Percentiles rank a stretch among this genome's conserved stretches.
These are phyloP conservation scores for Embidobia sp. DNA, from an alignment of 2,888 invertebrate species.

Conservation along the genomic window DNA sequence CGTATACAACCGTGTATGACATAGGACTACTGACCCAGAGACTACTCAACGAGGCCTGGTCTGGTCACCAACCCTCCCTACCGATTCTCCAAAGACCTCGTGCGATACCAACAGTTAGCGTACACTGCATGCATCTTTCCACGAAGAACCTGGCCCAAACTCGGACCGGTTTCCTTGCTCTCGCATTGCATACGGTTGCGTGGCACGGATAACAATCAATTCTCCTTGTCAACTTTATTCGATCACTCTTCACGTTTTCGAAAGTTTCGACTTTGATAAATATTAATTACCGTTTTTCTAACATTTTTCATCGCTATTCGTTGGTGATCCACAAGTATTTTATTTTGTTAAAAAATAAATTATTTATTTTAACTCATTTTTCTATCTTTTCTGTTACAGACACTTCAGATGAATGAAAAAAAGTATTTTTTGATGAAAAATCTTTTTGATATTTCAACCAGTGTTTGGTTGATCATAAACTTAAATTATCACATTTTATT, in stretches of 20 bases:
- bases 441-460: too few relatives aligned
- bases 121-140: conserved; percentile 47
- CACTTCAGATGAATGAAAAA: too few relatives aligned
- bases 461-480: too few relatives aligned
- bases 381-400: too few relatives aligned
- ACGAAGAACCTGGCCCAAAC: conserved; percentile 56
- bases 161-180: conserved; percentile 61
- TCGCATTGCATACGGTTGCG: conserved; percentile 51
- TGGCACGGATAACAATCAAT: conserved; percentile 56
- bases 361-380: too few relatives aligned
- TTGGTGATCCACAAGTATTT: too few relatives aligned
- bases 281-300: conserved; percentile 6
- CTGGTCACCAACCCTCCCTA: conserved; percentile 62
- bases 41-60: conserved; percentile 58
- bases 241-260: conserved; percentile 27
- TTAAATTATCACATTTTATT: too few relatives aligned
- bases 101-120: conserved; percentile 56
- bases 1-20: conserved; percentile 45
- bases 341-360: too few relatives aligned
- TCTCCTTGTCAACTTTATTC: conserved; percentile 38
- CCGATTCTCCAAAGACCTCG: conserved; percentile 52
- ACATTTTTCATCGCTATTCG: too few relatives aligned
- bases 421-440: too few relatives aligned
- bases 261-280: conserved; percentile 21
- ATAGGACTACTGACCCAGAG: conserved; percentile 72